Base-by-base conservation (phyloP, 2,113 vertebrate genomes). In the Lophius piscatorius region DNA sequence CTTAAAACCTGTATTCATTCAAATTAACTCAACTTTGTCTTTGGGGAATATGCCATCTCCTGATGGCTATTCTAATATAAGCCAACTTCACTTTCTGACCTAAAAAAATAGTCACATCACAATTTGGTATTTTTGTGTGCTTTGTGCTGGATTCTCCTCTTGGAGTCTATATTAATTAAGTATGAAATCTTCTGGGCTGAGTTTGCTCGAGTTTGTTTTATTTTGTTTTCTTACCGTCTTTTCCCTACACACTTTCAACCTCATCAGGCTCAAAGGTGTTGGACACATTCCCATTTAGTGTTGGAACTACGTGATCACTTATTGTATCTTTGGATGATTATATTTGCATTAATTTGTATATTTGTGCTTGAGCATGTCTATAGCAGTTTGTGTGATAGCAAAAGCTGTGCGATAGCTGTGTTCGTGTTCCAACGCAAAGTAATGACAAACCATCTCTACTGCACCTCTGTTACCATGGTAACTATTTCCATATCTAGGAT, bases 401-500 rank as follows among this genome's bases (percentile, higher is more conserved):
- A 20, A 22, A 49, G 26, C 21, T 13, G 12, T 58, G 28, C 45
- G 51, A 50, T 39, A 54, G 50, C 39, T 0, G 6, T 46, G 24
- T 16, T n/a, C 57, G 40, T 58, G 29, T 22, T 66, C 26, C 42
- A 44, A 70, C 59, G 62, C 28, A 52, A 18, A 9, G 55, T 54
- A 72, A 70, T 24, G 14, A 80, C 63, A 67, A 78, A 46, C 45
- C 26, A 60, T 69, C 28, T 74, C 57, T 73, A 56, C 75, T 69
- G 54, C 80, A 81, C 71, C 52, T 58, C 51, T 60, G 86, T 88
- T 87, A 68, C 84, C 63, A 83, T 84, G 70, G 84, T 62, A 80
- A 88, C 84, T 39, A 36, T 61, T 63, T 63, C 63, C 70, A 73
- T 57, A 80, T 71, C 57, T 76, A 54, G 64, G 76, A 74, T 81